These are phyloP conservation scores for Theristicus caerulescens DNA, from an alignment of 2,113 vertebrate species.

Conservation along the genomic window DNA sequence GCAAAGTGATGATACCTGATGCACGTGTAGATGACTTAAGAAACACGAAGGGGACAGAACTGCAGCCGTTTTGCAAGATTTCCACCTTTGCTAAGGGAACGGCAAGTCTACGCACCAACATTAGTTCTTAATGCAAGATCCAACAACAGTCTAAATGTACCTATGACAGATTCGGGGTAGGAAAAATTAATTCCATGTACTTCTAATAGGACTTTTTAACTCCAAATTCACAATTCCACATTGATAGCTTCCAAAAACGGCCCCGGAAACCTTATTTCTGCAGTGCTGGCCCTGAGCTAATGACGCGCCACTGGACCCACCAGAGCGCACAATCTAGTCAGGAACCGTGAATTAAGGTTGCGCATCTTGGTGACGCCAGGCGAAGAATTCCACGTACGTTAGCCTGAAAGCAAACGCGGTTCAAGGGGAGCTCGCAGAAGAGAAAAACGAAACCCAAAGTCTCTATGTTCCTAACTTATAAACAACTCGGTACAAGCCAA, in stretches of 20 bases:
- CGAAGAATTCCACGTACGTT: not conserved
- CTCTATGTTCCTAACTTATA: not conserved
- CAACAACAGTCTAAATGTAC: not conserved
- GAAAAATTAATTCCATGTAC: not conserved
- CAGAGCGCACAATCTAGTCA: not conserved
- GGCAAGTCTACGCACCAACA: not conserved
- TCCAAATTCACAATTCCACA: not conserved
- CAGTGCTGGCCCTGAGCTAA: not conserved
- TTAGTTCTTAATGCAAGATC: not conserved
- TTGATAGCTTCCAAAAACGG: fast-evolving
- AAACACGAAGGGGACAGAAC: not conserved
- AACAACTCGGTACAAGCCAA: not conserved
- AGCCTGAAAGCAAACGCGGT: not conserved
- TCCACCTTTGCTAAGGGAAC: not conserved
- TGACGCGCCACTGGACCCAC: not conserved
- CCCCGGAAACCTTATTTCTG: not conserved
- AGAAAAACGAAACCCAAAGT: not conserved
- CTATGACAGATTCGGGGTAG: not conserved
- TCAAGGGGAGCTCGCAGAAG: fast-evolving
- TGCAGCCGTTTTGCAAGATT: not conserved
- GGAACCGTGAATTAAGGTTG: not conserved
- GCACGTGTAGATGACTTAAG: not conserved
- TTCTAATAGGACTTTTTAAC: not conserved
- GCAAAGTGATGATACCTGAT: not conserved
- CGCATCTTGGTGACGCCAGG: not conserved